Conservation (phyloP, 2,113 vertebrate genomes). For the Stercorarius parasiticus region DNA sequence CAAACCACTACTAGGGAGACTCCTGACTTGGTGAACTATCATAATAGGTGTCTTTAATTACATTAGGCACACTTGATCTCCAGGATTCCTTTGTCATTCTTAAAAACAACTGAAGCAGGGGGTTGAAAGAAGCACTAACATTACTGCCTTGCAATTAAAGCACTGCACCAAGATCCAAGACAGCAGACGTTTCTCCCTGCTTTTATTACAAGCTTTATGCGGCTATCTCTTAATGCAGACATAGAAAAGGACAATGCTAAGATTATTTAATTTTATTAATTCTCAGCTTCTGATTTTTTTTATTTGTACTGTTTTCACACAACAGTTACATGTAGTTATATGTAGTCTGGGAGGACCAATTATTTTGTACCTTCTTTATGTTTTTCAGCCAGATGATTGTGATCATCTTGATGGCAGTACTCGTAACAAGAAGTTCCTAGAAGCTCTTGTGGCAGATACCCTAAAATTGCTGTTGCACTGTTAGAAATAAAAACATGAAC, state of each 20-base stretch:
- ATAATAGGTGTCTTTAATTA: neutral
- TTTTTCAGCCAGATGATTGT: constrained; percentile 86
- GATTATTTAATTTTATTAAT: neutral
- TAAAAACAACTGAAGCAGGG: neutral
- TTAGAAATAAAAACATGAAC: constrained; percentile 41
- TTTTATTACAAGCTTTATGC: neutral
- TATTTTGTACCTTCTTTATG: constrained; percentile 85
- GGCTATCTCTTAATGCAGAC: neutral
- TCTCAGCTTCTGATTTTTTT: neutral
- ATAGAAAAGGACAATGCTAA: neutral
- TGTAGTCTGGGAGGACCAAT: neutral
- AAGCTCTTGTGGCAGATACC: constrained; percentile 91
- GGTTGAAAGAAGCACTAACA: neutral
- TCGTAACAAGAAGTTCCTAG: constrained; percentile 93
- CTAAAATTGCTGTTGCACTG: constrained; percentile 88
- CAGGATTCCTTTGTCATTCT: neutral
- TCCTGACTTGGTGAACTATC: neutral
- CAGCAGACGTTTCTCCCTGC: neutral
- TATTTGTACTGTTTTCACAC: neutral
- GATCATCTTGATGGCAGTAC: constrained; percentile 91
- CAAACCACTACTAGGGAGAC: neutral
- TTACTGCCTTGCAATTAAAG: neutral
- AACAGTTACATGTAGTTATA: neutral
- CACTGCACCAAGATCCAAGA: neutral
- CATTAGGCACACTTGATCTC: neutral